Conservation (phyloP, 1,140 invertebrate genomes). For the Drosophila kepulauana region DNA sequence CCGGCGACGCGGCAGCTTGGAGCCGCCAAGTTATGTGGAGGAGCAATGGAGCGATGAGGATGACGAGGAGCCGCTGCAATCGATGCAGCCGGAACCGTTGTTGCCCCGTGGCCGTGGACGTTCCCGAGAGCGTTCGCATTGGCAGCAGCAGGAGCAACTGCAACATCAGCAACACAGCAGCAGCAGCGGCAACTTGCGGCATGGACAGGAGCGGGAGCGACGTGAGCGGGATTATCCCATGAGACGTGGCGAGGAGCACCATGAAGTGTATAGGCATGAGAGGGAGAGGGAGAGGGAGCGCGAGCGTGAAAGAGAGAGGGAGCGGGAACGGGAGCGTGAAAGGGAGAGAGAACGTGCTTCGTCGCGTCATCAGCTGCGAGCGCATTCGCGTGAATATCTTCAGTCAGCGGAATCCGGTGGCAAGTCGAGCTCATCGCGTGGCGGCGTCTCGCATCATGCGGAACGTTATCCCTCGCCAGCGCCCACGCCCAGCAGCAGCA, state of each 20-base stretch:
- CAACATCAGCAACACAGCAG: constrained; percentile 30
- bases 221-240: constrained; percentile 52
- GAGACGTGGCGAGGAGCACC: constrained; percentile 42
- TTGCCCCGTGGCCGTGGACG: constrained; percentile 66
- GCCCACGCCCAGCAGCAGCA: constrained; percentile 49
- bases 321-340: constrained; percentile 29
- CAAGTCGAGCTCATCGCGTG: constrained; percentile 49
- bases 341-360: constrained; percentile 36
- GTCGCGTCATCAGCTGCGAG: constrained; percentile 49
- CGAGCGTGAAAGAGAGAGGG: constrained; percentile 18
- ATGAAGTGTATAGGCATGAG: constrained; percentile 63
- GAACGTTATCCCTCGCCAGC: constrained; percentile 70
- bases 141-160: constrained; percentile 52
- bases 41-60: constrained; percentile 80
- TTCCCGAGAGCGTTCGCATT: constrained; percentile 74
- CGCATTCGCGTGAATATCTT: constrained; percentile 67
- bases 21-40: constrained; percentile 62
- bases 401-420: constrained; percentile 44
- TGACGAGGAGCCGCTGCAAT: constrained; percentile 22
- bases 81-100: constrained; percentile 33
- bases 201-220: constrained; percentile 46
- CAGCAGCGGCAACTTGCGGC: constrained; percentile 2
- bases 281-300: constrained; percentile 46
- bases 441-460: constrained; percentile 29
- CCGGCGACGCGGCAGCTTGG: constrained; percentile 63